phyloP scores from a whole-genome alignment of 2,888 invertebrate genomes.

The Periphyllus acericola region DNA sequence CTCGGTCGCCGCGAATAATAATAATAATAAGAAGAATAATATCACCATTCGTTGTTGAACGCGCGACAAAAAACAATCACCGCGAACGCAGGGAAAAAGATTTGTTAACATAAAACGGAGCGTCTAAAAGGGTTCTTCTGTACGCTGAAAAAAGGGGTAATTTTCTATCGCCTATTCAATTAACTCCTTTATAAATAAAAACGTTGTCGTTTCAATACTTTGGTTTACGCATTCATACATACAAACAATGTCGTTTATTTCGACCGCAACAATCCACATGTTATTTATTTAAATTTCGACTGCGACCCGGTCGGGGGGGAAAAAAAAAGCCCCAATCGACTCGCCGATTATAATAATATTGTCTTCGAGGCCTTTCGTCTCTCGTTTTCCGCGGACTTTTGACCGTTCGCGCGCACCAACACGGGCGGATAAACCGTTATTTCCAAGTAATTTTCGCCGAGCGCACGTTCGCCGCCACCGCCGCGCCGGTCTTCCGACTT shows the following conservation, averaged over 20 bases:
- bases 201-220: neutral
- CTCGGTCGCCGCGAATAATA: neutral
- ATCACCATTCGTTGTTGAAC: slow-evolving; percentile 12
- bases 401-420: too few relatives aligned
- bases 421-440: too few relatives aligned
- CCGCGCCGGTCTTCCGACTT: neutral
- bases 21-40: slow-evolving; percentile 4
- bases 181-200: slow-evolving; percentile 15
- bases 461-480: neutral
- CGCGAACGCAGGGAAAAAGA: slow-evolving; percentile 6
- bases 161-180: slow-evolving; percentile 42
- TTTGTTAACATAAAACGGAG: slow-evolving; percentile 30
- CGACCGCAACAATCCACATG: neutral
- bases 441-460: neutral
- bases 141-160: slow-evolving; percentile 26
- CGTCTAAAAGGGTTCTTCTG: neutral
- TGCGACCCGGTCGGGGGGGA: neutral
- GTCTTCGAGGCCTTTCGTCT: neutral
- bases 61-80: slow-evolving; percentile 29
- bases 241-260: neutral
- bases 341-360: neutral
- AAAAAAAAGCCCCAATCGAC: neutral
- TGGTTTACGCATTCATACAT: neutral
- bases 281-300: neutral
- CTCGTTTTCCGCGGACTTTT: neutral